Conservation (phyloP, 2,888 invertebrate species). For the Zaprionus obscuricornis region DNA sequence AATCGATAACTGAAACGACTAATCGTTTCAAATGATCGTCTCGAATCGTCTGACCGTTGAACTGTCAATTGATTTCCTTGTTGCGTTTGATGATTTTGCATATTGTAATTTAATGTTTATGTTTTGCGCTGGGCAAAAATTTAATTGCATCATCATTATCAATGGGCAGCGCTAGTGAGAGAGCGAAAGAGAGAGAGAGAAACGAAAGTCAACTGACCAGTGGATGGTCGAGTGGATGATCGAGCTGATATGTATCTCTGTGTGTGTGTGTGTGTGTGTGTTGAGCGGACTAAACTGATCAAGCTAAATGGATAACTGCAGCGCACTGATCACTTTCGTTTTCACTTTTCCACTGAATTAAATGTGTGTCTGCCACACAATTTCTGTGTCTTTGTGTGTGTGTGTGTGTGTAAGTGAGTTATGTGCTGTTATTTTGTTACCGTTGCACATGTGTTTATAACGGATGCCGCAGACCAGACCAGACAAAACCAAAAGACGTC, state of each 20-base stretch:
- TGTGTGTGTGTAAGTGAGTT: slow-evolving; percentile 4
- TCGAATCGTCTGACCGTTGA: slow-evolving; percentile 24
- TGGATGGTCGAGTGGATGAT: no score
- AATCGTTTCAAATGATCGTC: no score
- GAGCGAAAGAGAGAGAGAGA: slow-evolving; percentile 30
- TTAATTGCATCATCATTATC: slow-evolving; percentile 61
- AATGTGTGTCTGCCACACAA: slow-evolving; percentile 52
- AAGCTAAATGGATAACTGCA: slow-evolving; percentile 58
- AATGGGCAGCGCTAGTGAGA: slow-evolving; percentile 13
- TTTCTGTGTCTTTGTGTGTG: not conserved
- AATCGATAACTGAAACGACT: slow-evolving; percentile 16
- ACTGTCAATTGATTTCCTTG: slow-evolving; percentile 60
- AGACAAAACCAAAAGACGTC: slow-evolving; percentile 1
- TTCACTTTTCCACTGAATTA: slow-evolving; percentile 79
- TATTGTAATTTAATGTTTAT: slow-evolving; percentile 25
- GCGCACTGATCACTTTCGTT: slow-evolving; percentile 72
- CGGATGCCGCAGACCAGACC: slow-evolving; percentile 51
- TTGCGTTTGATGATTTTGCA: slow-evolving; percentile 54
- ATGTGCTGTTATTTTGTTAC: slow-evolving; percentile 40
- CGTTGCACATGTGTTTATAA: slow-evolving; percentile 50
- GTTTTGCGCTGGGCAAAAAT: slow-evolving; percentile 32
- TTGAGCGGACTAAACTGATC: slow-evolving; percentile 32
- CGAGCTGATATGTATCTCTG: no score
- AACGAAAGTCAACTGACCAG: slow-evolving; percentile 71
- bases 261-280: slow-evolving; percentile 26